Base-by-base conservation (phyloP, 2,888 invertebrate species). In the Cerastis rubricosa region DNA sequence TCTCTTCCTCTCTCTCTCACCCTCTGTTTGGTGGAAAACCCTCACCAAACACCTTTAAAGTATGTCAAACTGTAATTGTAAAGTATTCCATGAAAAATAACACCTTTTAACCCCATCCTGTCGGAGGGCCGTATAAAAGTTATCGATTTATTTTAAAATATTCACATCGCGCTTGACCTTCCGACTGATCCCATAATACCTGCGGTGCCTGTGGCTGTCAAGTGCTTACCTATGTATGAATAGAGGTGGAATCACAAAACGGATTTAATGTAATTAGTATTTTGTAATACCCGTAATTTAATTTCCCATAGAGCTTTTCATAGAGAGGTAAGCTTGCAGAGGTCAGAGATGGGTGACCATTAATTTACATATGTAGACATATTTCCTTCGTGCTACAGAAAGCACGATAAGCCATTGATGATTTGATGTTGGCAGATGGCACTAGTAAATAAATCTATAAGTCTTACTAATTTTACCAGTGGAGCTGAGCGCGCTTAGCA, bases 71-170 rank as follows among this genome's bases (percentile, higher is more conserved):
- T 35, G 35, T 35, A 35, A 35, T 35, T 35, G 35, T 35, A 35
- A 35, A 35, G 40, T 40, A 40, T 40, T 40, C 40, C 40, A 64
- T 64, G 29, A 43, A 49, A 40, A 69, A 68, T 74, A 43, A 61
- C 74, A 57, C 51, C 29, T 40, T 35, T 35, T 40, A 40, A 6
- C 40, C 49, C 64, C 69, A 77, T 43, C 75, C 57, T 29, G n/a
- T 35, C 29, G n/a, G 49, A 59, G 29, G 45, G 49, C 0, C 54
- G 47, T 22, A 65, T 73, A 73, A 73, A 78, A 70, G 43, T 43
- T 68, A 76, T 66, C 43, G 66, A 78, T 80, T 78, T 74, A 80
- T 80, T 80, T 78, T 49, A 78, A 78, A 78, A 70, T 80, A 80
- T 80, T 80, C 78, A 66, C 61, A 54, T 70, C 65, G 59, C 66